phyloP scores from a whole-genome alignment of 2,888 invertebrate genomes.

The Emmelina monodactyla region DNA sequence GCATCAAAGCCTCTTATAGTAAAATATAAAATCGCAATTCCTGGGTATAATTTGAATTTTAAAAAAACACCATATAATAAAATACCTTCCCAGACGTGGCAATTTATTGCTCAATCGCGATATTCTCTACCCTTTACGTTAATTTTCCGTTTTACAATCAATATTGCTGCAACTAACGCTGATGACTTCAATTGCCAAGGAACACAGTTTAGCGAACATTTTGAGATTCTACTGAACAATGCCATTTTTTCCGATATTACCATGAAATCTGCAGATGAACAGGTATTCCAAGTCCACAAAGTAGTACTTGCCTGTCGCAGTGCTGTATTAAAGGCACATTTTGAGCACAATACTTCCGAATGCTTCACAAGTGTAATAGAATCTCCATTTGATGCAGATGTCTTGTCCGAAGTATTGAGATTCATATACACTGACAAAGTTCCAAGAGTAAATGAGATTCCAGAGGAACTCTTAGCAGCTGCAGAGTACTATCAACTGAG shows the following conservation, averaged over 20 bases:
- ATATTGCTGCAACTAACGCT: constrained; percentile 47
- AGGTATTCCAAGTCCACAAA: constrained; percentile 50
- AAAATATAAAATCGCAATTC: constrained; percentile 44
- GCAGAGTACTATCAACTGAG: constrained; percentile 53
- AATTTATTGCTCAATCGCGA: constrained; percentile 46
- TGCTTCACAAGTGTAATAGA: constrained; percentile 44
- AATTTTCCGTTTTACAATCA: constrained; percentile 50
- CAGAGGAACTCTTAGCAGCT: constrained; percentile 46
- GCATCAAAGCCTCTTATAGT: constrained; percentile 43
- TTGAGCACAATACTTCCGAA: constrained; percentile 52
- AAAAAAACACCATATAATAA: constrained; percentile 49
- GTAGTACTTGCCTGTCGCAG: constrained; percentile 50
- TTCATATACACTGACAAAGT: constrained; percentile 55
- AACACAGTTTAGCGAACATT: constrained; percentile 43
- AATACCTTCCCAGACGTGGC: constrained; percentile 52
- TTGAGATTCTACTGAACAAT: constrained; percentile 42
- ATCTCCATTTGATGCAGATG: constrained; percentile 44
- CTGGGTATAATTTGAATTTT: constrained; percentile 45
- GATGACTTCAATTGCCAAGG: constrained; percentile 33
- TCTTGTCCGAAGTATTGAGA: constrained; percentile 41
- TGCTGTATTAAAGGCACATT: constrained; percentile 50
- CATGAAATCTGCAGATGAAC: constrained; percentile 44
- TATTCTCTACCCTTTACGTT: constrained; percentile 34
- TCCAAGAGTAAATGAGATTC: constrained; percentile 47
- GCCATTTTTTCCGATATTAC: constrained; percentile 49